Base-by-base conservation (phyloP, 2,888 invertebrate species). In the Tinea semifulvella region DNA sequence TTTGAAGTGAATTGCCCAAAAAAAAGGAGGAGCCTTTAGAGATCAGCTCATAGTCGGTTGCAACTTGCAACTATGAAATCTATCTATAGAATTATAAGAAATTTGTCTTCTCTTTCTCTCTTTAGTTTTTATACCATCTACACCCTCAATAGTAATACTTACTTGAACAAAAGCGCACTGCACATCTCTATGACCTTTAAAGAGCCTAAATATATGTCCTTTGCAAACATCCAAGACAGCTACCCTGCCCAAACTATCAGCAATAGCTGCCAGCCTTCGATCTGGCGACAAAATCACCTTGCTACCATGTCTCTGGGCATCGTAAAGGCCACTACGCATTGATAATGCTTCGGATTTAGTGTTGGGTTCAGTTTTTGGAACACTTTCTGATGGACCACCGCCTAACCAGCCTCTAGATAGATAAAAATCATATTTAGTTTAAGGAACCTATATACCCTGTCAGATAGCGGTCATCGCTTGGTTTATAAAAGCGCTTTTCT, bases 161-260 rank as follows among this genome's bases (percentile, higher is more conserved):
- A 93, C 91, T 70, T 94, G 91, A 31, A 98, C 80, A 86, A 97
- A 98, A 2, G 93, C 94, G 64, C 96, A 94, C 63, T 98, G 93
- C 0, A 98, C 97, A 63, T 98, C 95, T 43, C 98, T 84, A 67
- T 96, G 98, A 2, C 98, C 98, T 80, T 98, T 98, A 85, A 96
- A 96, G 61, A 97, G 88, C 43, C 94, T 84, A 27, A 96, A 73
- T 17, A 92, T 87, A 44, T 91, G 84, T 1, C 96, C 94, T 52
- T 85, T 85, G 40, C 84, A 84, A 10, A 92, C 87, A 69, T 98
- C 96, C 22, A 98, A 72, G 11, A 99, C 79, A 35, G 91, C 85
- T 0, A 98, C 91, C 46, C 98, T 85, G 18, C 97, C 97, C 58
- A 94, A 85, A 53, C 87, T 88, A 69, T 98, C 98, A 0, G 91